These are phyloP conservation scores for Eurytoma californica DNA, from an alignment of 2,888 invertebrate genomes.

Conservation along the genomic window DNA sequence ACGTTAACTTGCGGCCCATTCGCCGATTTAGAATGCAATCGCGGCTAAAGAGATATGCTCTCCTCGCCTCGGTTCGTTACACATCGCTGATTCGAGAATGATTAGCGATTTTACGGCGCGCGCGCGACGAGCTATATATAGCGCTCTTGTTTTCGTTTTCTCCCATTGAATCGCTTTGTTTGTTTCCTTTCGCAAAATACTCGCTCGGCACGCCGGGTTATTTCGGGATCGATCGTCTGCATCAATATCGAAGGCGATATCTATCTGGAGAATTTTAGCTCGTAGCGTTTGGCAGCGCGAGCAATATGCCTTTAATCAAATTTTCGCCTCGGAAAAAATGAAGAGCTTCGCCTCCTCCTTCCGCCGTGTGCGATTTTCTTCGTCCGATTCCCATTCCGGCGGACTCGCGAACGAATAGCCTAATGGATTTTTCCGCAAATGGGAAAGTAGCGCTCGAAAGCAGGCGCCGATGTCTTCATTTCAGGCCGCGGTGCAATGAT, in stretches of 20 bases:
- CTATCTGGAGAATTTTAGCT: too few relatives aligned
- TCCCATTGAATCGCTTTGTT: constrained; percentile 10
- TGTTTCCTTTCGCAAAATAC: not conserved
- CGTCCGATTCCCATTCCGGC: too few relatives aligned
- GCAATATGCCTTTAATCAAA: too few relatives aligned
- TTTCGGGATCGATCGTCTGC: not conserved
- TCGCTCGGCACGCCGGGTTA: not conserved
- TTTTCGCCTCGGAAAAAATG: too few relatives aligned
- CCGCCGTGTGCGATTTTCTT: too few relatives aligned
- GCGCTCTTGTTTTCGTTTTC: constrained; percentile 26
- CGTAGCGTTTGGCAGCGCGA: too few relatives aligned
- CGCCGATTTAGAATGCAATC: constrained; percentile 39
- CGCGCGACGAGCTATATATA: constrained; percentile 24
- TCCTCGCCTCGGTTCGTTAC: constrained; percentile 16
- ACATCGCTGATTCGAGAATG: constrained; percentile 31
- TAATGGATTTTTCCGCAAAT: too few relatives aligned
- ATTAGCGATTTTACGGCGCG: constrained; percentile 26
- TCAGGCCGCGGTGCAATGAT: not conserved
- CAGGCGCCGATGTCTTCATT: not conserved
- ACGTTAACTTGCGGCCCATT: constrained; percentile 3
- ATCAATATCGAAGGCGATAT: too few relatives aligned
- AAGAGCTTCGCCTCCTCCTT: too few relatives aligned
- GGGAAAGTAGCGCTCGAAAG: too few relatives aligned
- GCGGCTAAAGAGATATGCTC: constrained; percentile 12
- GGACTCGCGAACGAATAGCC: too few relatives aligned